Conservation (phyloP, 2,888 invertebrate genomes). For the Conomelus anceps region DNA sequence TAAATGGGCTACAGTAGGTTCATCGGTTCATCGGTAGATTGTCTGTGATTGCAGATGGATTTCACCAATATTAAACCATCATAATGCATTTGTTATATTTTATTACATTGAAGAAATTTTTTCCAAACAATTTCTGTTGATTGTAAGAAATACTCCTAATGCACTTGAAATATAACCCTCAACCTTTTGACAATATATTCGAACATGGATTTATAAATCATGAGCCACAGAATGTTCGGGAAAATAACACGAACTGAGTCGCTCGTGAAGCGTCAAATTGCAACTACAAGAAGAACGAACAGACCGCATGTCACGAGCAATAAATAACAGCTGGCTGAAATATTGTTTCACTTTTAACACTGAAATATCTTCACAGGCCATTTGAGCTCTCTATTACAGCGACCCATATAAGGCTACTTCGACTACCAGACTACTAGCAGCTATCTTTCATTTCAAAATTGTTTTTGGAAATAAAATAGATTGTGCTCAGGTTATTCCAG, state of each 20-base stretch:
- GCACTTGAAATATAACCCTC: no score
- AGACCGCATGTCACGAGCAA: not conserved
- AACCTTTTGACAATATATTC: not conserved
- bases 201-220: not conserved
- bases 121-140: no score
- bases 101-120: no score
- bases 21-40: no score
- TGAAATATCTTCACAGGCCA: not conserved
- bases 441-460: not conserved
- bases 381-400: not conserved
- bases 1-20: no score
- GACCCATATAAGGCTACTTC: not conserved
- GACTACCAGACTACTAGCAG: not conserved
- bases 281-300: not conserved
- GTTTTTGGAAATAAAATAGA: not conserved
- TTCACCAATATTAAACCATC: no score
- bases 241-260: not conserved
- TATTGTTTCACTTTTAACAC: not conserved
- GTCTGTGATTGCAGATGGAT: no score
- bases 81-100: no score
- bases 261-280: not conserved
- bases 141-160: no score
- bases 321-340: not conserved
- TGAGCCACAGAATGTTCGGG: not conserved
- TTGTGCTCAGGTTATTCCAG: not conserved